Percentiles rank a stretch among this genome's conserved stretches.
phyloP scores from a whole-genome alignment of 2,888 invertebrate species.

The Cistogaster globosa region DNA sequence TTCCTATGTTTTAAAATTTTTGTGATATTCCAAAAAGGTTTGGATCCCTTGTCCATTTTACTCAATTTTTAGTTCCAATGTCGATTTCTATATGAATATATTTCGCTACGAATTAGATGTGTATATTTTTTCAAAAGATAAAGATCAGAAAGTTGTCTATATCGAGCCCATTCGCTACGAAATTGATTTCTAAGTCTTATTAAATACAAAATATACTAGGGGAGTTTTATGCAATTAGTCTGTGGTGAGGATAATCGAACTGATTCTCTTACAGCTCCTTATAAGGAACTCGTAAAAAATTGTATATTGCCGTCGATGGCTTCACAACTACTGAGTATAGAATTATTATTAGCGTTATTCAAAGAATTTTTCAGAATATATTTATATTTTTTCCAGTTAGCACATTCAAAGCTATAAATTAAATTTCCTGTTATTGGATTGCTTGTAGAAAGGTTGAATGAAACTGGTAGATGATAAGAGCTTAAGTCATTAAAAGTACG shows the following conservation, averaged over 20 bases:
- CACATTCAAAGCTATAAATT: neutral
- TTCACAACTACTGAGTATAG: too few species aligned
- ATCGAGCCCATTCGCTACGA: neutral
- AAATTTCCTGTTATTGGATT: neutral
- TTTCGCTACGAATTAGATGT: neutral
- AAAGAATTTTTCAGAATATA: neutral
- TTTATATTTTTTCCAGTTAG: neutral
- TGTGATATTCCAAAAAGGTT: too few species aligned
- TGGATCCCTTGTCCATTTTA: too few species aligned
- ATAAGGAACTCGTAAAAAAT: neutral
- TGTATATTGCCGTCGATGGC: neutral
- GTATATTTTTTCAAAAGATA: neutral
- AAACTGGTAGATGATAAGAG: conserved; percentile 15
- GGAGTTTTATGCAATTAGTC: neutral
- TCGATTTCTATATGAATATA: neutral
- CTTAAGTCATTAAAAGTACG: too few species aligned
- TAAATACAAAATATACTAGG: neutral
- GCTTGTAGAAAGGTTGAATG: neutral
- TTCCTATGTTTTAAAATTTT: too few species aligned
- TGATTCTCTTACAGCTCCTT: neutral
- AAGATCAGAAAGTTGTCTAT: neutral
- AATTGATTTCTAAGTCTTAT: neutral
- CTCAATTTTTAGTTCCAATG: conserved; percentile 1
- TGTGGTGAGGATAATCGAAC: neutral
- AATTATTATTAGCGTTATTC: neutral